Base-by-base conservation (phyloP, 2,888 invertebrate genomes). In the Sylvicola fuscatus region DNA sequence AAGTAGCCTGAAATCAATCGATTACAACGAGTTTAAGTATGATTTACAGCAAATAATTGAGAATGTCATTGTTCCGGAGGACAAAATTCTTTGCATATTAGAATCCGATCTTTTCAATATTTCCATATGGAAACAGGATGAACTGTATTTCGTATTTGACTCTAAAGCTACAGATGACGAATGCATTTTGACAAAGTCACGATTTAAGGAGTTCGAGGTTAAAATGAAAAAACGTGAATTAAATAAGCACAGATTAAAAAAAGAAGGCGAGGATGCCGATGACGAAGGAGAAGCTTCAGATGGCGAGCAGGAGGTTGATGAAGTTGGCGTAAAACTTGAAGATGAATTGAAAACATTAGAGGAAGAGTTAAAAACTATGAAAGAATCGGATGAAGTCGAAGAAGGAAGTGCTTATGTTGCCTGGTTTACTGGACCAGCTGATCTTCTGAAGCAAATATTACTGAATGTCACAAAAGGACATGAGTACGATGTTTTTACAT, bases 151-250 rank as follows among this genome's bases (percentile, higher is more conserved):
- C 42, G 59, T 66, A 46, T 73, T 68, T 36, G 72, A 75, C 44
- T 68, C 74, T 0, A 67, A 69, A 17, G 64, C 64, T 0, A 66
- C 69, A 36, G 65, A 69, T 42, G 64, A 66, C 10, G 56, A 63
- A 14, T 74, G 74, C 43, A 38, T 48, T 43, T 40, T 40, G 5
- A 54, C 54, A 1, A 21, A 36, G 10, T 36, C 42, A 3, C 38
- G 48, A 10, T 34, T 45, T 27, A 36, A 41, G 31, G 34, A 33
- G 11, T 34, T 32, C 14, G 13, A 17, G 14, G 31, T 14, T 8
- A 31, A 31, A 31, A 13, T 16, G 14, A 16, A 14, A 3, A 16
- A 32, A 14, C 8, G 16, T 2, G 15, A 16, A 16, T 11, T 11
- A 3, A 11, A 3, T 3, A 13, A 12, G 13, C 10, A 32, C 11